Conservation (phyloP, 2,888 invertebrate species). For the Priocnemis perturbator region DNA sequence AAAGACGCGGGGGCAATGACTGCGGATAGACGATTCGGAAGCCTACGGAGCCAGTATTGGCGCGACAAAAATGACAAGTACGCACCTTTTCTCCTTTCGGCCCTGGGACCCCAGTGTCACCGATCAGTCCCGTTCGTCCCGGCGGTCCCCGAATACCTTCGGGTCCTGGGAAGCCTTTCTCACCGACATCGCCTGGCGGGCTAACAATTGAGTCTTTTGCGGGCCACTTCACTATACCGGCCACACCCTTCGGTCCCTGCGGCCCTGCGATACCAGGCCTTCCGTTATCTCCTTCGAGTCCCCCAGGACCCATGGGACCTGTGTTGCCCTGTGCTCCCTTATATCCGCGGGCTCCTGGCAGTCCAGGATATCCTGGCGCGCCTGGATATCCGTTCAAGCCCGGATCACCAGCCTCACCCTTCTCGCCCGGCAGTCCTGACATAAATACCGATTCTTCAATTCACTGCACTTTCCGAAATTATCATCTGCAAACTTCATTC, state of each 20-base stretch:
- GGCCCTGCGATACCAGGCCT: conserved; percentile 81
- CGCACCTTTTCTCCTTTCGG: conserved; percentile 77
- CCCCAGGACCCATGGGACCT: conserved; percentile 77
- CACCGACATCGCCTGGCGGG: conserved; percentile 75
- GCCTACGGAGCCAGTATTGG: too few species aligned
- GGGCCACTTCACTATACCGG: conserved; percentile 67
- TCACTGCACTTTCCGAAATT: too few species aligned
- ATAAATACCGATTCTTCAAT: too few species aligned
- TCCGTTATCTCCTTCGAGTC: conserved; percentile 73
- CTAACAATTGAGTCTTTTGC: conserved; percentile 58
- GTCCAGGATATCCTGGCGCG: conserved; percentile 79
- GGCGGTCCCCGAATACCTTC: conserved; percentile 76
- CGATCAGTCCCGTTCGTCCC: conserved; percentile 73
- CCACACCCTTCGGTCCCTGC: conserved; percentile 75
- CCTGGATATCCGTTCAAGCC: conserved; percentile 77
- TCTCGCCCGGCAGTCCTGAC: conserved; percentile 72
- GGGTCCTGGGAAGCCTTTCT: conserved; percentile 78
- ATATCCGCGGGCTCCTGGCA: conserved; percentile 79
- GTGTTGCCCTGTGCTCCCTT: conserved; percentile 82
- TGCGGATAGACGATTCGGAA: too few species aligned
- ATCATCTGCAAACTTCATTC: too few species aligned
- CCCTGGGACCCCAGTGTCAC: conserved; percentile 76
- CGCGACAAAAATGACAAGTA: neutral
- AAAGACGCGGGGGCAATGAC: too few species aligned
- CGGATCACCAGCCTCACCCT: conserved; percentile 77